These are phyloP conservation scores for Saccopteryx bilineata DNA, from an alignment of 2,113 vertebrate genomes.

Conservation along the genomic window DNA sequence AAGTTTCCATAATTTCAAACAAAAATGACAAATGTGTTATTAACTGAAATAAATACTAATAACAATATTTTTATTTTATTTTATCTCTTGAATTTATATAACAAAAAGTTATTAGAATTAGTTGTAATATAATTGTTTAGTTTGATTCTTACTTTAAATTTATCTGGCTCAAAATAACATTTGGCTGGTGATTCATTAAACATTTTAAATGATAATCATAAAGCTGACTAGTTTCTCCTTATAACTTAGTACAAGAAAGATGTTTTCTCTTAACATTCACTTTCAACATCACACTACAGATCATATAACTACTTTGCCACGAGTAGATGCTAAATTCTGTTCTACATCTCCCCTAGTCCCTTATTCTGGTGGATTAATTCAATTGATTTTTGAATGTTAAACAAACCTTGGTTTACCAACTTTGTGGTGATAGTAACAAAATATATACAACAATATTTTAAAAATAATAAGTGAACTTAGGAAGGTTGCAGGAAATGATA, in stretches of 20 bases:
- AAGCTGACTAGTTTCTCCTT: not conserved
- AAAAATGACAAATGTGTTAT: not conserved
- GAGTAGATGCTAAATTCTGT: too few species aligned
- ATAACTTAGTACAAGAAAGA: not conserved
- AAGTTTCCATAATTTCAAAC: not conserved
- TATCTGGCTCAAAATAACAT: not conserved
- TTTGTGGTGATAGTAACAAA: too few species aligned
- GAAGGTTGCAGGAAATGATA: not conserved
- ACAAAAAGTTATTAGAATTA: not conserved
- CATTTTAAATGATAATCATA: not conserved
- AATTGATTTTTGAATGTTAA: too few species aligned
- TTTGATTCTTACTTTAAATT: constrained; percentile 6
- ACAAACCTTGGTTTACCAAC: too few species aligned
- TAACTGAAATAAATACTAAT: not conserved
- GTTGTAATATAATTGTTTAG: not conserved
- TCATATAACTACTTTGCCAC: too few species aligned
- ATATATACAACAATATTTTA: not conserved
- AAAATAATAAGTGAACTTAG: not conserved
- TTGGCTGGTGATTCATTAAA: not conserved
- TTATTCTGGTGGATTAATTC: too few species aligned
- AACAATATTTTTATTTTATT: constrained; percentile 12
- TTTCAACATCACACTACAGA: not conserved
- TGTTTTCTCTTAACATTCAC: not conserved
- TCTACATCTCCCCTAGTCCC: too few species aligned
- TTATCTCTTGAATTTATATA: not conserved